A percentile compares a stretch with the other conserved stretches of the same genome.
Conservation (phyloP, 37 sponge, comb jelly and placozoan genomes). For the Ephydatia muelleri region DNA sequence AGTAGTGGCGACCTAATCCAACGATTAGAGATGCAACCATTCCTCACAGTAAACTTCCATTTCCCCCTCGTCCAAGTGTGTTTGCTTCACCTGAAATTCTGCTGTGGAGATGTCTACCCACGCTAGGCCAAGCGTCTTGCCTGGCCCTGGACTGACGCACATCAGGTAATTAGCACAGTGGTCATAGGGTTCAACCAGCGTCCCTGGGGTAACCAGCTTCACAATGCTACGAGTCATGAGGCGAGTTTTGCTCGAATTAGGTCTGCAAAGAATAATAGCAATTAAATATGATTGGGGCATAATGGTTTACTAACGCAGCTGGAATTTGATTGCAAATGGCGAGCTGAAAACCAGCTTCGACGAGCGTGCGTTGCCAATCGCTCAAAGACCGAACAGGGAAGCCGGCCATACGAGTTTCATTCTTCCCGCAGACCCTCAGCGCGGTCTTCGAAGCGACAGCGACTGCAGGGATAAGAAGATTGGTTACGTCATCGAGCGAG, state of each 20-base stretch:
- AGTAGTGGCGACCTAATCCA: conserved; percentile 35
- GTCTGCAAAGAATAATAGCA: neutral
- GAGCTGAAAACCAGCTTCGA: conserved; percentile 81
- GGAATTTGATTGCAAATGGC: conserved; percentile 81
- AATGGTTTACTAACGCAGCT: neutral
- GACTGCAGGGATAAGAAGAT: conserved; percentile 13
- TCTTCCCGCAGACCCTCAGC: conserved; percentile 58
- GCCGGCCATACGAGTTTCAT: conserved; percentile 63
- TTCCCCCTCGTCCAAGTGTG: neutral
- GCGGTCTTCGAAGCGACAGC: conserved; percentile 57
- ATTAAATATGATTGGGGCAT: neutral
- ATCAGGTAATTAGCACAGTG: conserved; percentile 80
- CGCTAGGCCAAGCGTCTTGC: conserved; percentile 61
- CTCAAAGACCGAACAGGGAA: conserved; percentile 72
- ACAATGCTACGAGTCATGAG: conserved; percentile 66
- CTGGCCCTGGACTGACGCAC: conserved; percentile 60
- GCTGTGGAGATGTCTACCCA: conserved; percentile 86
- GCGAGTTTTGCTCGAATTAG: neutral
- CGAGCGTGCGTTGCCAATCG: conserved; percentile 76
- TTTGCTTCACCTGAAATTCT: conserved; percentile 47
- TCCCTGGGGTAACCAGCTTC: conserved; percentile 83
- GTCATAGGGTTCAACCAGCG: conserved; percentile 74
- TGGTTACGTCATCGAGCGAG: too few relatives aligned
- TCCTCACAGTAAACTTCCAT: too few relatives aligned
- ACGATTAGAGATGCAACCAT: too few relatives aligned